phyloP scores from a whole-genome alignment of 2,797 vertebrate species.

The Aselliscus stoliczkanus region DNA sequence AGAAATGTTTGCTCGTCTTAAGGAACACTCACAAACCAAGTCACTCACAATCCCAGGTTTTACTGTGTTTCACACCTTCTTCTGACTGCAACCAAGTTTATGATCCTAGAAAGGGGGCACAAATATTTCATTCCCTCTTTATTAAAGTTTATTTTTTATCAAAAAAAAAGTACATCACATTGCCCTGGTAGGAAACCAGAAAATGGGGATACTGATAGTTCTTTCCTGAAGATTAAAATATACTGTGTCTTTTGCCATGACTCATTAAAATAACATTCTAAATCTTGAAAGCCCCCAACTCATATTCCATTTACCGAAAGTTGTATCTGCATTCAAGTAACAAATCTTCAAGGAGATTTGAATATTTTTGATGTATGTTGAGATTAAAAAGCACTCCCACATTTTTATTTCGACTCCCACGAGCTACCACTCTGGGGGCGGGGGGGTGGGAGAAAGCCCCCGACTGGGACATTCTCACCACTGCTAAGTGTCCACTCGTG shows the following conservation, averaged over 20 bases:
- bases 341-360: neutral
- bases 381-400: neutral
- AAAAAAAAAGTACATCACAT: neutral
- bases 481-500: no score
- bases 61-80: no score
- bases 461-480: no score
- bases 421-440: neutral
- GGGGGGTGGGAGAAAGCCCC: no score
- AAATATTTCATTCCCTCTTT: neutral
- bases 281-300: neutral
- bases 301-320: neutral
- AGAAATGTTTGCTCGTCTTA: no score
- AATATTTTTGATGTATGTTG: neutral
- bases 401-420: neutral
- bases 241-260: rapidly evolving
- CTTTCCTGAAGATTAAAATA: neutral
- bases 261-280: neutral
- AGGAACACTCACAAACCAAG: no score
- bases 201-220: neutral
- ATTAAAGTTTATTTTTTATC: neutral
- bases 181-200: neutral
- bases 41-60: no score
- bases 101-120: neutral
- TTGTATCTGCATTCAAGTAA: neutral
- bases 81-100: neutral